Evolutionary conservation across 2,113 vertebrate species (phyloP), one percentile per base, ranked within the genome.

Genomic region (Eurystomus gularis): DNA sequence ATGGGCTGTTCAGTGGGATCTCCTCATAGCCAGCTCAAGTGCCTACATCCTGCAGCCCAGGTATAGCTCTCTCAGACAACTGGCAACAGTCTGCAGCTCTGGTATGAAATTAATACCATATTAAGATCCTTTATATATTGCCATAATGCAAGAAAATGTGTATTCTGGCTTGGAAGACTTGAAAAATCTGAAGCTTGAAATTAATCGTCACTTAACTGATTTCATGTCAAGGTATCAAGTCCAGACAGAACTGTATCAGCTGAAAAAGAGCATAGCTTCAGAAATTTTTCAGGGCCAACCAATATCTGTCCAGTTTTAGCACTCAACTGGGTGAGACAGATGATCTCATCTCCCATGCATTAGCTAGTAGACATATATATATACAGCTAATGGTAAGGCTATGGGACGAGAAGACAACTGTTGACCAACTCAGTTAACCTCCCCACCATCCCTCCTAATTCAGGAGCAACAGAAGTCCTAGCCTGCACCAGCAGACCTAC

Each of bases 11-110:
- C 13, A 23, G 8, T 7, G 4, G 9, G 3, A 48, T 49, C 9
- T 55, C 17, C 35, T 55, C 4, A 3, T 3, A 72, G 4, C 2
- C 24, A 69, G 5, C 10, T 39, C 18, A 60, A 72, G 11, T 40
- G 8, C 4, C 20, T 0, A 0, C 4, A 28, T n/a, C 16, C 48
- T 72, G 8, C 5, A 49, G 24, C 2, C 1, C 8, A 44, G 12
- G 2, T 28, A 49, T 29, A 69, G 3, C 5, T 82, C 20, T 24
- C 11, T 69, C 29, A 57, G 40, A 49, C 3, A 73, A 49, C 8
- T 49, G 7, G 7, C 5, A 33, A 5, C 10, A 33, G 2, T 9
- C 49, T 82, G 18, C 4, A 71, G 17, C 5, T 76, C 13, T 65
- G 7, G 1, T 39, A 31, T 1, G 7, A 57, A 57, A 60, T 14